phyloP scores from a whole-genome alignment of 1,140 invertebrate species.

The Drosophila auraria region DNA sequence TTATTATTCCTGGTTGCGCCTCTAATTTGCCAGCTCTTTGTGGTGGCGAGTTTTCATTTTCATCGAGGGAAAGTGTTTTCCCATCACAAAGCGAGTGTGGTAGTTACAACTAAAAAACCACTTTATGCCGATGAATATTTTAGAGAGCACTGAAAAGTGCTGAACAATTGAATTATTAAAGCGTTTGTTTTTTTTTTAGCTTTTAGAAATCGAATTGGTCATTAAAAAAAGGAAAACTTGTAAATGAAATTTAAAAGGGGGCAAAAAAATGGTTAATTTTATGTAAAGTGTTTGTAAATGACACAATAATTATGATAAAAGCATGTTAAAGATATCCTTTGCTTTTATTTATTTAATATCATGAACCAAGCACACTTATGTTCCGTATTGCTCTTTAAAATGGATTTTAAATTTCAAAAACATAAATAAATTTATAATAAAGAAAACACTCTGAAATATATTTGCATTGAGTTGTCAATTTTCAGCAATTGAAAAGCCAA shows the following conservation, averaged over 20 bases:
- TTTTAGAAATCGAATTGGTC: constrained; percentile 6
- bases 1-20: constrained; percentile 38
- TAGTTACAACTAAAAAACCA: constrained; percentile 4
- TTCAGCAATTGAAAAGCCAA: constrained; percentile 4
- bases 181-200: not conserved
- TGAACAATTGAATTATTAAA: constrained; percentile 22
- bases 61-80: constrained; percentile 17
- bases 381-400: not conserved
- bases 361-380: no score
- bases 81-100: constrained; percentile 14
- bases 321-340: no score
- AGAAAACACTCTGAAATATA: not conserved
- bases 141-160: not conserved
- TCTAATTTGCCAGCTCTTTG: constrained; percentile 38
- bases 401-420: constrained; percentile 5
- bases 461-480: constrained; percentile 18
- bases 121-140: constrained; percentile 20
- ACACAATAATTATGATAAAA: no score
- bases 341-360: no score
- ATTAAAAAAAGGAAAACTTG: not conserved
- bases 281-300: not conserved
- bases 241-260: not conserved
- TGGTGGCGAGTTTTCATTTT: constrained; percentile 33
- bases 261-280: not conserved
- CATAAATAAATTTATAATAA: constrained; percentile 9